These are phyloP conservation scores for Aphelocoma coerulescens DNA, from an alignment of 2,113 vertebrate species.

Conservation along the genomic window DNA sequence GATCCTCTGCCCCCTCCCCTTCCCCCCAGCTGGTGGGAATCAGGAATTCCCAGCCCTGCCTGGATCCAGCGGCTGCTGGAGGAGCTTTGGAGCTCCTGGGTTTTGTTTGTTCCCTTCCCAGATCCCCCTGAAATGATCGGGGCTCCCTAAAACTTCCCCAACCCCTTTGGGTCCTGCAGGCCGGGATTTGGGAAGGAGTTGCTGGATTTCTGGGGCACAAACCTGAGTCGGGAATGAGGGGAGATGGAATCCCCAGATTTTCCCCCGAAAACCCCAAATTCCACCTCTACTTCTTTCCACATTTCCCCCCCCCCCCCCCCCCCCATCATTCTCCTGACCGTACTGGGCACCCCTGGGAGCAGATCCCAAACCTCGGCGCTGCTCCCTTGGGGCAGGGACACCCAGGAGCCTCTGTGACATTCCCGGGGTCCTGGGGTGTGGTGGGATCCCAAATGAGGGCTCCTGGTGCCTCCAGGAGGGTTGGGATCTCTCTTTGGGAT, in stretches of 20 bases:
- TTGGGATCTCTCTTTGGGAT: not conserved
- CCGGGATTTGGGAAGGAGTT: not conserved
- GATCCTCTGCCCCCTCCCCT: not conserved
- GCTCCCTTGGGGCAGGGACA: not conserved
- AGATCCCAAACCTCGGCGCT: not conserved
- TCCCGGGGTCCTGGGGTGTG: not conserved
- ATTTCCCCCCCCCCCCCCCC: not conserved
- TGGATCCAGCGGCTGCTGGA: not conserved
- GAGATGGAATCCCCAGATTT: not conserved
- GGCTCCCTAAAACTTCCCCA: not conserved
- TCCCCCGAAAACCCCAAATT: not conserved
- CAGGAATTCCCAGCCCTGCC: rapidly evolving
- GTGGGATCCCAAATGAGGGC: not conserved
- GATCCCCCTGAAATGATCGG: rapidly evolving
- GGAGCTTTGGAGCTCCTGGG: not conserved
- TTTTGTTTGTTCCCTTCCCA: not conserved
- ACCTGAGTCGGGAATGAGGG: not conserved
- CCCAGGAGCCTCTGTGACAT: not conserved
- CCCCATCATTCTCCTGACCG: not conserved
- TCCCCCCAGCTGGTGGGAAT: not conserved
- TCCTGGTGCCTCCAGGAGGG: rapidly evolving
- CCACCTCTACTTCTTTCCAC: not conserved
- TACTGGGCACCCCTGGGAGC: not conserved
- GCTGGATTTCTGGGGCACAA: not conserved
- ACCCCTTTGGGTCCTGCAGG: not conserved